phyloP scores from a whole-genome alignment of 2,113 vertebrate species.

The Oriolus oriolus region DNA sequence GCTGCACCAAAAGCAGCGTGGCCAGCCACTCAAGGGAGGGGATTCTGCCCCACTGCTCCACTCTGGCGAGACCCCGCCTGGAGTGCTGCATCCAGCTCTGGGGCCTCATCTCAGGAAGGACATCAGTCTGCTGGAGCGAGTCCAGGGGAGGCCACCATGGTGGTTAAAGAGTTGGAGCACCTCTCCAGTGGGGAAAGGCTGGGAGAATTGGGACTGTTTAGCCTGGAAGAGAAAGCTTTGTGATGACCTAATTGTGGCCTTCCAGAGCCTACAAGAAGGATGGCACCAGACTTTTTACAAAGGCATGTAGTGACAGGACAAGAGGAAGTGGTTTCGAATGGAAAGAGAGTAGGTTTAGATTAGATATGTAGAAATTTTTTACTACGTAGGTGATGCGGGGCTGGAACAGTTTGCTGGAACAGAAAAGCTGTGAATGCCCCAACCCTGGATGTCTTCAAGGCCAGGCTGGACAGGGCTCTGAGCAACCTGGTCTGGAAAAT shows the following conservation, averaged over 20 bases:
- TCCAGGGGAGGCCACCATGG: no score
- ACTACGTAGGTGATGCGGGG: neutral
- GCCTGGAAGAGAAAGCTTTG: neutral
- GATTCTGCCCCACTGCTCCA: neutral
- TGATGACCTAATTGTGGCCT: neutral
- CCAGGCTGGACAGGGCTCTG: neutral
- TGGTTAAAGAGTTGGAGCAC: neutral
- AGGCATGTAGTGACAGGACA: accelerated
- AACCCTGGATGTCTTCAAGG: neutral
- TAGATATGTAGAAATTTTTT: neutral
- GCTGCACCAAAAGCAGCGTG: neutral
- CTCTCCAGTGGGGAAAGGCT: neutral
- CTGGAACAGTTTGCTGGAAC: neutral
- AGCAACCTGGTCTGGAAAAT: neutral
- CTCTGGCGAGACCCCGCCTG: neutral
- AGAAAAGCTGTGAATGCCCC: neutral
- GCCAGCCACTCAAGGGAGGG: neutral
- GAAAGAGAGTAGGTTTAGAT: neutral
- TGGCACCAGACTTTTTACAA: neutral
- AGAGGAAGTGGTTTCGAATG: neutral
- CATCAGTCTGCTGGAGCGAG: neutral
- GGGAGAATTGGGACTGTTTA: neutral
- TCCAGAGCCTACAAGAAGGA: neutral
- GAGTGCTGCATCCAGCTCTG: neutral
- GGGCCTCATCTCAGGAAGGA: neutral